Evolutionary conservation across 2,888 invertebrate species (phyloP).

Genomic region (Euphydryas editha): DNA sequence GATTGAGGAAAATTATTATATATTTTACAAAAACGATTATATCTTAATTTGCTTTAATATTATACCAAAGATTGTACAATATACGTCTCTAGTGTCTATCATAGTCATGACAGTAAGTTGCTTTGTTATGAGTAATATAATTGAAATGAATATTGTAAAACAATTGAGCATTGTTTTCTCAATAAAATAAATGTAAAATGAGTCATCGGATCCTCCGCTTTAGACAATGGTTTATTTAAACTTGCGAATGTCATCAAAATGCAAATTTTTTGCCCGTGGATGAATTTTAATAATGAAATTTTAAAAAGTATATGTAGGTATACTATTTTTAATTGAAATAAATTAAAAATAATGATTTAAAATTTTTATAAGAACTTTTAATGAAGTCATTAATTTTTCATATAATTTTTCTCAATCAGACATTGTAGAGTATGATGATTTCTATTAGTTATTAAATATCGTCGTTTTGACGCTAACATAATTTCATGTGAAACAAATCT

Average conservation of each 20-base stretch:
- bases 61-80: neutral
- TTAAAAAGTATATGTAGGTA: too few relatives aligned
- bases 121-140: neutral
- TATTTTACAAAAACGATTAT: neutral
- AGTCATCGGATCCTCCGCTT: neutral
- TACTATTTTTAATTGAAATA: too few relatives aligned
- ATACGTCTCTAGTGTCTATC: neutral
- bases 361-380: too few relatives aligned
- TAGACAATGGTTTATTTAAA: conserved; percentile 2
- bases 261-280: neutral
- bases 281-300: too few relatives aligned
- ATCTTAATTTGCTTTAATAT: neutral
- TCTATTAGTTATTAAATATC: conserved; percentile 49
- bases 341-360: too few relatives aligned
- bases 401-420: conserved; percentile 28
- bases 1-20: conserved; percentile 29
- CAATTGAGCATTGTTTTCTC: neutral
- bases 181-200: neutral
- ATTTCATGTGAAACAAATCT: conserved; percentile 62
- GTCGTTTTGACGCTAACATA: conserved; percentile 62
- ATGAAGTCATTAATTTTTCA: too few relatives aligned
- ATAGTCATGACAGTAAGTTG: conserved; percentile 3
- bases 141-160: neutral
- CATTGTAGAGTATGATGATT: conserved; percentile 16
- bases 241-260: neutral